Percentiles rank a stretch among this genome's conserved stretches.
These are phyloP conservation scores for Empis livida DNA, from an alignment of 2,888 invertebrate genomes.

Conservation along the genomic window DNA sequence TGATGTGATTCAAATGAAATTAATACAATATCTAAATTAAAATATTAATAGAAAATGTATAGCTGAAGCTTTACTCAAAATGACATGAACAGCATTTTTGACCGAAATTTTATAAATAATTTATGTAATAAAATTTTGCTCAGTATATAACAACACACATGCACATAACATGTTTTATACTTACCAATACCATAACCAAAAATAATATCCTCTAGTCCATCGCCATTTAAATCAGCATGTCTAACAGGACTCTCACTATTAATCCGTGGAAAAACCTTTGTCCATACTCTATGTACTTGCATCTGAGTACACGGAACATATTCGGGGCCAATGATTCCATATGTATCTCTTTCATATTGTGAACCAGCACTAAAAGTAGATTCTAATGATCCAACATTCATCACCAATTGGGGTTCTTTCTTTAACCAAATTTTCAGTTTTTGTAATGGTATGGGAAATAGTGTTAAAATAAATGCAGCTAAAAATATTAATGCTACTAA, in stretches of 20 bases:
- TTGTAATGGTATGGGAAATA: constrained; percentile 51
- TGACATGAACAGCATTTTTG: no score
- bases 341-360: constrained; percentile 7
- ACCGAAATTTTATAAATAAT: no score
- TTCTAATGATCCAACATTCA: constrained; percentile 4
- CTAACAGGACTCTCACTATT: constrained; percentile 62
- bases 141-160: no score
- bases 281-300: constrained; percentile 45
- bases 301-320: constrained; percentile 34
- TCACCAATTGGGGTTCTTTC: constrained; percentile 13
- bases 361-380: constrained; percentile 1
- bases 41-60: neutral
- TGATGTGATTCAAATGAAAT: neutral
- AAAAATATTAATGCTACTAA: constrained; percentile 47
- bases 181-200: constrained; percentile 66
- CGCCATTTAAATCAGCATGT: constrained; percentile 55
- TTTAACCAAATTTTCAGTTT: constrained; percentile 46
- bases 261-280: constrained; percentile 51
- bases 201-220: constrained; percentile 56
- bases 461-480: constrained; percentile 48
- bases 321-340: constrained; percentile 25
- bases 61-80: no score
- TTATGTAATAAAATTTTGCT: no score
- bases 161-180: neutral
- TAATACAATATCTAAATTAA: neutral